phyloP scores from a whole-genome alignment of 2,113 vertebrate species.

The Scopus umbretta region DNA sequence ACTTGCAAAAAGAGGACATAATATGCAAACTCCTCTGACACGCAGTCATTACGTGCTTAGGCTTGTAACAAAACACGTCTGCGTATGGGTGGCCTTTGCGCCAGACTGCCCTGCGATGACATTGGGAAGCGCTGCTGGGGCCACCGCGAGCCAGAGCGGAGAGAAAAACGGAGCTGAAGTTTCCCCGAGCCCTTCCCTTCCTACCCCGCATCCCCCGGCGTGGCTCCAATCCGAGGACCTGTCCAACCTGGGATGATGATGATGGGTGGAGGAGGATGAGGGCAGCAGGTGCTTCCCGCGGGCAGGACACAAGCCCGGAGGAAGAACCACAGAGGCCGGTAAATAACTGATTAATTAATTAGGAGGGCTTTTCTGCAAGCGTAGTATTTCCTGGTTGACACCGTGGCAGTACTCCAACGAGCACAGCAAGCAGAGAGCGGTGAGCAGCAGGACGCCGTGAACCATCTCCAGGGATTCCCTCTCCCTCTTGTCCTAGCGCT shows the following conservation, averaged over 20 bases:
- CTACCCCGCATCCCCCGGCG: neutral
- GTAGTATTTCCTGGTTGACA: neutral
- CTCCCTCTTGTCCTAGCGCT: neutral
- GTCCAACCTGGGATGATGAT: neutral
- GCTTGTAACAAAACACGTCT: neutral
- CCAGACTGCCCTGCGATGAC: neutral
- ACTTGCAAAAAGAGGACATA: neutral
- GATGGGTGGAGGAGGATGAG: neutral
- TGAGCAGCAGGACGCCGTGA: neutral
- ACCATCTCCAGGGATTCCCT: neutral
- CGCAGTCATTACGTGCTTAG: neutral
- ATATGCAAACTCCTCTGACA: constrained; percentile 16
- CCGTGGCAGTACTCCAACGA: fast-evolving
- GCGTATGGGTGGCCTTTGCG: neutral
- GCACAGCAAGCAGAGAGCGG: no score
- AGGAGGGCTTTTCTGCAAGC: neutral
- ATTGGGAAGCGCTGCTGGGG: neutral
- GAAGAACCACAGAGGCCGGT: neutral
- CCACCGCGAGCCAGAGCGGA: neutral
- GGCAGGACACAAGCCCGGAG: neutral
- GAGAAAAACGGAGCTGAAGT: neutral
- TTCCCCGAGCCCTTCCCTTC: neutral
- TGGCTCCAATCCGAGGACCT: neutral
- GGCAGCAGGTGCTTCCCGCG: neutral
- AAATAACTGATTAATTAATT: neutral